Evolutionary conservation across 1,140 invertebrate species (phyloP).

Genomic region (Prorops nasuta): DNA sequence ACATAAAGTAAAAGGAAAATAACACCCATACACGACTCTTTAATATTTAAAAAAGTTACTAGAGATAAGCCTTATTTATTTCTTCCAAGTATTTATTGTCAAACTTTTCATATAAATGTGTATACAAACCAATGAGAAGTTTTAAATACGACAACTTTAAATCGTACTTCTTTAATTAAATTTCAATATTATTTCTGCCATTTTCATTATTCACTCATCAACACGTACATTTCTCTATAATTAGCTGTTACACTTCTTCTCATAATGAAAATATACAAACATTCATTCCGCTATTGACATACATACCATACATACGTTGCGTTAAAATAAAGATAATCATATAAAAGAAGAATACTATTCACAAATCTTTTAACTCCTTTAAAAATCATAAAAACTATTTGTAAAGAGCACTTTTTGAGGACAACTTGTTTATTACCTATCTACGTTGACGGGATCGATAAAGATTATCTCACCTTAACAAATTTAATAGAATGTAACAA

Average conservation of each 20-base stretch:
- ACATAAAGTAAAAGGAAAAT: too few species aligned
- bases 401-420: constrained; percentile 26
- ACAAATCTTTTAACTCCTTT: constrained; percentile 29
- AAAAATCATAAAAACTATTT: constrained; percentile 24
- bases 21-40: too few species aligned
- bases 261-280: constrained; percentile 31
- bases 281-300: constrained; percentile 18
- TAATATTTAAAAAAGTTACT: too few species aligned
- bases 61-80: too few species aligned
- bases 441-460: too few species aligned
- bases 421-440: too few species aligned
- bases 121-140: too few species aligned
- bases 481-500: too few species aligned
- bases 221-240: constrained; percentile 2
- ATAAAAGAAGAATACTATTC: constrained; percentile 47
- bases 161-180: too few species aligned
- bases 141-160: too few species aligned
- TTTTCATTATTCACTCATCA: constrained; percentile 11
- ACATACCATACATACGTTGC: constrained; percentile 25
- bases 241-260: constrained; percentile 1
- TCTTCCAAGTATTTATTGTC: constrained; percentile 39
- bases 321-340: constrained; percentile 34
- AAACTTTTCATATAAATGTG: constrained; percentile 36
- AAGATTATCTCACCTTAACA: too few species aligned
- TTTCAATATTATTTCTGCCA: too few species aligned